Conservation (phyloP, 2,888 invertebrate genomes). For the Leptinotarsa tumamoca region DNA sequence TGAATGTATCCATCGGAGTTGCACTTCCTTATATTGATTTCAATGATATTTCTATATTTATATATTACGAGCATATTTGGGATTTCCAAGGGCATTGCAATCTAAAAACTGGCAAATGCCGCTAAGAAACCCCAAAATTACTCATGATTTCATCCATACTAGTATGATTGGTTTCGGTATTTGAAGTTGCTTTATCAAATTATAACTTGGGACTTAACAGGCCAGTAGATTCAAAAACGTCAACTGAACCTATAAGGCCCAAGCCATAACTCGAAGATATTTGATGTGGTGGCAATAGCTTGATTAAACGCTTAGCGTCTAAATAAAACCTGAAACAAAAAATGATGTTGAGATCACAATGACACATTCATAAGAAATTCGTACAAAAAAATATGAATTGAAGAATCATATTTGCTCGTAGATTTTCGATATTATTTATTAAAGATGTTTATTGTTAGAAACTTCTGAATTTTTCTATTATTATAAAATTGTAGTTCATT, state of each 20-base stretch:
- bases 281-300: not conserved
- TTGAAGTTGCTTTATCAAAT: slow-evolving; percentile 50
- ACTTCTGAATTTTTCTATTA: no score
- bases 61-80: slow-evolving; percentile 72
- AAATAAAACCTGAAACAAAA: not conserved
- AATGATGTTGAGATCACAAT: not conserved
- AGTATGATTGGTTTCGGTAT: not conserved
- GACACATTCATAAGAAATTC: no score
- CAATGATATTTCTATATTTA: not conserved
- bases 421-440: no score
- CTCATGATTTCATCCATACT: slow-evolving; percentile 61
- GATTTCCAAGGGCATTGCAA: slow-evolving; percentile 89
- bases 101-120: slow-evolving; percentile 77
- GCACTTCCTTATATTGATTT: not conserved
- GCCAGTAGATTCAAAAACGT: slow-evolving; percentile 79
- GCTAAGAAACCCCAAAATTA: slow-evolving; percentile 85
- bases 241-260: slow-evolving; percentile 82
- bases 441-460: no score
- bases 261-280: slow-evolving; percentile 61
- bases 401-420: no score
- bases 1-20: not conserved
- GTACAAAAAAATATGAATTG: no score
- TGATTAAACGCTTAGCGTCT: not conserved
- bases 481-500: no score
- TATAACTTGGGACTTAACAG: slow-evolving; percentile 88